A percentile compares a stretch with the other conserved stretches of the same genome.
Conservation (phyloP, 2,888 invertebrate genomes). For the Geophilus truncorum region DNA sequence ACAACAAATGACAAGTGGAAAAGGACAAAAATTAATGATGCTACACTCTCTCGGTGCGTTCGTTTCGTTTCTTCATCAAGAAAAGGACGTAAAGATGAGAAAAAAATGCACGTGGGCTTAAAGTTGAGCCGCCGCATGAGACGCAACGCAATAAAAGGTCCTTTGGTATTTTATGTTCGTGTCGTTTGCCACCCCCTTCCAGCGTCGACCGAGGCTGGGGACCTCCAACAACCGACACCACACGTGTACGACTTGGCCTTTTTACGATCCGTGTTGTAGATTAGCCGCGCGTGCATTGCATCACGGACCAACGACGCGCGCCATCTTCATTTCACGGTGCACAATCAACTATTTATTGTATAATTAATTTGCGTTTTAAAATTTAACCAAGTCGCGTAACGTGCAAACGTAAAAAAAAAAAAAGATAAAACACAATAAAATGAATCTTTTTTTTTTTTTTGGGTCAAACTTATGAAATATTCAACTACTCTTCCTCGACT, state of each 20-base stretch:
- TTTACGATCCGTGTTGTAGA: neutral
- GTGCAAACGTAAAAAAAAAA: too few relatives aligned
- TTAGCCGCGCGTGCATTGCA: neutral
- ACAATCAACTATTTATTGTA: neutral
- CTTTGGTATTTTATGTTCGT: neutral
- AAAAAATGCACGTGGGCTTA: neutral
- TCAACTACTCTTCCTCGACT: too few relatives aligned
- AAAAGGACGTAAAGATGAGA: neutral
- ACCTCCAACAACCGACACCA: neutral
- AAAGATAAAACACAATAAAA: too few relatives aligned
- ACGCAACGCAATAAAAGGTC: neutral
- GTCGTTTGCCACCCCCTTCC: too few relatives aligned
- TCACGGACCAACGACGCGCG: too few relatives aligned
- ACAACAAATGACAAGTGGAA: neutral
- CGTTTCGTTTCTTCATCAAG: neutral
- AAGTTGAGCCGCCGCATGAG: neutral
- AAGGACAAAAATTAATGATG: neutral
- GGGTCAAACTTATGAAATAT: too few relatives aligned
- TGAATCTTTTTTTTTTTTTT: too few relatives aligned
- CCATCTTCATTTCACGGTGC: neutral
- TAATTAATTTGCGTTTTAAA: too few relatives aligned
- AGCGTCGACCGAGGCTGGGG: too few relatives aligned
- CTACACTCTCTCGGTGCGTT: neutral
- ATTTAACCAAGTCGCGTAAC: too few relatives aligned
- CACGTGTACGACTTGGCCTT: neutral